These are phyloP conservation scores for Pteromalus puparum DNA, from an alignment of 1,140 invertebrate species.

Conservation along the genomic window DNA sequence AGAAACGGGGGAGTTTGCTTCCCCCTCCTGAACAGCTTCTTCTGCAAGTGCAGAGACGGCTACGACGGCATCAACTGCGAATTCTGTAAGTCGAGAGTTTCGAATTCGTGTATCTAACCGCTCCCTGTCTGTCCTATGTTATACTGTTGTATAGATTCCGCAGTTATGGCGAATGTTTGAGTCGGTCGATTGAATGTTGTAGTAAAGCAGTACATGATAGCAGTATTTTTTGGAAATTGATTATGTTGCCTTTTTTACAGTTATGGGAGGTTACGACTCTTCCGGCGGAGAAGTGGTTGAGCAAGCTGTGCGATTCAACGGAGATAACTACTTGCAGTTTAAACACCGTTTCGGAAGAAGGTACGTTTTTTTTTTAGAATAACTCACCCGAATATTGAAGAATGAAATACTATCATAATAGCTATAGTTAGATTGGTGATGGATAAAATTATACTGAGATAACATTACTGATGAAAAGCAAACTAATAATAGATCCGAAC, in stretches of 20 bases:
- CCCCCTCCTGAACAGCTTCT: conserved; percentile 82
- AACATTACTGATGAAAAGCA: neutral
- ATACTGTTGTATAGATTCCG: neutral
- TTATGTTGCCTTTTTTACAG: neutral
- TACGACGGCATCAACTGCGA: conserved; percentile 85
- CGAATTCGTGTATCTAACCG: neutral
- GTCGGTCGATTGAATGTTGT: neutral
- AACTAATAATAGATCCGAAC: neutral
- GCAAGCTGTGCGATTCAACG: conserved; percentile 80
- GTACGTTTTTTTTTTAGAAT: conserved; percentile 68
- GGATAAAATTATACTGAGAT: neutral
- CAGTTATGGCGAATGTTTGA: neutral
- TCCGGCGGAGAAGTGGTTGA: conserved; percentile 74
- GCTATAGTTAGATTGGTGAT: neutral
- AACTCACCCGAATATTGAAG: too few relatives aligned
- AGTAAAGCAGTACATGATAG: neutral
- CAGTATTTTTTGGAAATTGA: neutral
- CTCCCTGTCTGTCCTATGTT: neutral
- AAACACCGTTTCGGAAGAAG: conserved; percentile 78
- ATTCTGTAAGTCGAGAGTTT: conserved; percentile 77
- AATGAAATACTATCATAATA: too few relatives aligned
- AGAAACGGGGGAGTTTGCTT: conserved; percentile 86
- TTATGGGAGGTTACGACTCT: neutral
- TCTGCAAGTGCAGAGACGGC: conserved; percentile 82
- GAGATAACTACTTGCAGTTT: conserved; percentile 80